Percentiles rank a stretch among this genome's conserved stretches.
phyloP scores from a whole-genome alignment of 2,113 vertebrate species.

The Mola mola region DNA sequence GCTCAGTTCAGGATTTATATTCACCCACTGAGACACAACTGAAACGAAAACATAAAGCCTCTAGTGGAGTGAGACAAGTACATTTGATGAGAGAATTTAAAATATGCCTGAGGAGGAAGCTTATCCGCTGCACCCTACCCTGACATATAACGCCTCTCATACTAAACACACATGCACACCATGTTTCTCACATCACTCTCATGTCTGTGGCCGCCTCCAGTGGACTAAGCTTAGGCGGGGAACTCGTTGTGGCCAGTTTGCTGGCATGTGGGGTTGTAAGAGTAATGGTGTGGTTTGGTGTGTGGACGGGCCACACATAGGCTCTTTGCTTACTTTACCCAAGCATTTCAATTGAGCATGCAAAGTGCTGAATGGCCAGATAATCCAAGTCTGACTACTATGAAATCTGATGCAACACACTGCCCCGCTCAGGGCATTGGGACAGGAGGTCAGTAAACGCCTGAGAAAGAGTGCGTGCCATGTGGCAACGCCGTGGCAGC shows the following conservation, averaged over 20 bases:
- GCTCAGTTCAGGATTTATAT: background rate
- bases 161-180: conserved; percentile 46
- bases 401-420: conserved; percentile 62
- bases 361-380: conserved; percentile 74
- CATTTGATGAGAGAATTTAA: conserved; percentile 7
- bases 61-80: conserved; percentile 8
- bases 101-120: conserved; percentile 6
- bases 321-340: conserved; percentile 76
- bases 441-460: conserved; percentile 63
- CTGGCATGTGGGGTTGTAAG: conserved; percentile 68
- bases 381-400: conserved; percentile 50
- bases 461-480: conserved; percentile 32
- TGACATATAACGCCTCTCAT: conserved; percentile 30
- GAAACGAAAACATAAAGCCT: conserved; percentile 26
- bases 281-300: conserved; percentile 79
- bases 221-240: conserved; percentile 40
- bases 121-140: background rate
- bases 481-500: conserved; percentile 54
- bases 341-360: conserved; percentile 71
- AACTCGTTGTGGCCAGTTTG: conserved; percentile 56
- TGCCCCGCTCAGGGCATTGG: conserved; percentile 42
- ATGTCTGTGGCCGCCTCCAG: conserved; percentile 47
- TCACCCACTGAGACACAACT: conserved; percentile 19
- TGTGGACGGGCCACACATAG: conserved; percentile 80
- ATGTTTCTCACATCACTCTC: conserved; percentile 60